A percentile compares a stretch with the other conserved stretches of the same genome.
phyloP scores from a whole-genome alignment of 2,888 invertebrate species.

The Lithosia quadra region DNA sequence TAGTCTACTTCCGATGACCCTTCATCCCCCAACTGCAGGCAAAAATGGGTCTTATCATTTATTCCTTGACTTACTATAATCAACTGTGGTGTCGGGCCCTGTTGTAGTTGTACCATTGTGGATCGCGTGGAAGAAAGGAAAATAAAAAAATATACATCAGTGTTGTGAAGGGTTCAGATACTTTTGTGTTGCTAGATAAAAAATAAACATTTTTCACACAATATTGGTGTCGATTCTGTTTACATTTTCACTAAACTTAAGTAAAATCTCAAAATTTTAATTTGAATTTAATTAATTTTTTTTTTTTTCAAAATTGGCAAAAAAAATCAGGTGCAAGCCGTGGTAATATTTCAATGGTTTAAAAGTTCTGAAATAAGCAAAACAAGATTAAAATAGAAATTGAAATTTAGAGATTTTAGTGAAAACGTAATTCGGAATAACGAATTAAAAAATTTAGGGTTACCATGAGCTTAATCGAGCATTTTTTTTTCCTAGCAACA shows the following conservation, averaged over 20 bases:
- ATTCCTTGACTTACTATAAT: conserved; percentile 81
- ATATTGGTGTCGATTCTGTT: no score
- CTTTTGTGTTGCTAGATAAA: conserved; percentile 49
- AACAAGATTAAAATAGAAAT: no score
- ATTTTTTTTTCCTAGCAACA: conserved; percentile 46
- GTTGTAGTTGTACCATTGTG: conserved; percentile 58
- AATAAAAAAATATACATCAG: conserved; percentile 69
- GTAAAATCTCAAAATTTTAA: no score
- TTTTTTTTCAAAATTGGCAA: no score
- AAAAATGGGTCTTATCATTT: conserved; percentile 26
- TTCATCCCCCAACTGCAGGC: conserved; percentile 34
- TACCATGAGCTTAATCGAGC: neutral
- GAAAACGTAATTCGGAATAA: no score
- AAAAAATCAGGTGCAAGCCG: no score
- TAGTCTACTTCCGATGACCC: conserved; percentile 41
- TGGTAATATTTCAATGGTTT: no score
- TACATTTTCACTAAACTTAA: no score
- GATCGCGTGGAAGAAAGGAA: conserved; percentile 65
- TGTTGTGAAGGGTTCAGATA: conserved; percentile 45
- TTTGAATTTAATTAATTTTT: no score
- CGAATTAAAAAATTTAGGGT: neutral
- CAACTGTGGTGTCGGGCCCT: conserved; percentile 85
- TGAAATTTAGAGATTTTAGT: no score
- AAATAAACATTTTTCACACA: neutral
- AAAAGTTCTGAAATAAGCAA: no score